Evolutionary conservation across 2,113 vertebrate species (phyloP), one percentile per base, ranked within the genome.

Genomic region (Petrocephalus microphthalmus): DNA sequence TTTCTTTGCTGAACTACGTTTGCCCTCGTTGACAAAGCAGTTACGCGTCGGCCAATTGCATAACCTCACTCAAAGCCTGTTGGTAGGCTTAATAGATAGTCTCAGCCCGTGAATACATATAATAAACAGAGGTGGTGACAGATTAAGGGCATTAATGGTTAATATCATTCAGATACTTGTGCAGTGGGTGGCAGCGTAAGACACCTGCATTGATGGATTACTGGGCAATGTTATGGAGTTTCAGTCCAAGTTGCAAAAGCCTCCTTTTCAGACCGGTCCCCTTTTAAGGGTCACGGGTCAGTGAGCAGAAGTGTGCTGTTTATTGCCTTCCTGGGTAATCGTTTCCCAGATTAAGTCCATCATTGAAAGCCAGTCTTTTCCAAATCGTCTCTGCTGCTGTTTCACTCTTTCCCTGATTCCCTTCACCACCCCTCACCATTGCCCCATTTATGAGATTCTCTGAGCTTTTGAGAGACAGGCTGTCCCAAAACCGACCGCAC

Each of bases 31-130:
- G 89, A 94, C 93, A 94, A 94, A 93, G 92, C 91, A 11, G 87
- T 92, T 90, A 92, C 89, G 92, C 91, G 93, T 92, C 90, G 93
- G 89, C 94, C 93, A 91, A 89, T 95, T 91, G 93, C 93, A 94
- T 94, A 93, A 94, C 92, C 92, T 92, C 53, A 54, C 92, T 93
- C 91, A 93, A 92, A 93, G 92, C 89, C 91, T 92, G 93, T 92
- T 91, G 91, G 93, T 90, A 91, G 92, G 90, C 92, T 89, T 92
- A 93, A 92, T 91, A 89, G 91, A 90, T 92, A 93, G 92, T 91
- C 91, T 91, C 64, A 91, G 89, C 85, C 92, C 89, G 92, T 92
- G 92, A 94, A 95, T 94, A 92, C 88, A 92, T 93, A 42, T 92
- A 92, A 92, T 91, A 56, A 90, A 2, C 85, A 89, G 88, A 90